Base-by-base conservation (phyloP, 1,140 invertebrate genomes). In the Conus ventricosus region DNA sequence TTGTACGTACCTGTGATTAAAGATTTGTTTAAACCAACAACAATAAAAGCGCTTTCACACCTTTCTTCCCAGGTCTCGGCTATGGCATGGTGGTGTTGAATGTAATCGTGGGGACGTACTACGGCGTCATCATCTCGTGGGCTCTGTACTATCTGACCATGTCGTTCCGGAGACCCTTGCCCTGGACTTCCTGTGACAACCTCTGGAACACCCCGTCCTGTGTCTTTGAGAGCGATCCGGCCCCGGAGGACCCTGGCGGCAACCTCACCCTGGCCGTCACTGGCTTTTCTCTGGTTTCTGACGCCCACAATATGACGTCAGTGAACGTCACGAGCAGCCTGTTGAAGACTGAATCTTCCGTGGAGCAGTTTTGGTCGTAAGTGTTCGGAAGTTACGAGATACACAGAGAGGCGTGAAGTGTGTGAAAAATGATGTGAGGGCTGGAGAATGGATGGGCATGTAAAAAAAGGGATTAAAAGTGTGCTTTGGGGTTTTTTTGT, bases 101-200 rank as follows among this genome's bases (percentile, higher is more conserved):
- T 0, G 99, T 98, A 95, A 98, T 99, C 92, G 98, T 99, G 57
- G 98, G 98, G 10, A 96, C 99, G 53, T 99, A 99, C 95, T 99
- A 99, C 95, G 98, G 98, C 95, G 97, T 99, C 84, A 98, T 99
- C 93, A 98, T 99, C 93, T 97, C 98, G 17, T 99, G 98, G 96
- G 97, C 97, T n/a, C 97, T 99, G 89, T 98, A 98, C 95, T 99
- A 99, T 94, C 97, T 99, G 93, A 98, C 98, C 91, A 97, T 97
- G 78, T 98, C 98, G 23, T 98, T 99, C 94, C 97, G 80, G 20
- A 20, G 87, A 13, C 84, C 75, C 7, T 83, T 93, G 55, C 93
- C 92, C 4, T 94, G 93, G 92, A 85, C 90, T 17, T 75, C 84
- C 7, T 94, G 93, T 88, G 87, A 90, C 13, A 92, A 93, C 75